Evolutionary conservation across 2,888 invertebrate genomes (phyloP), one percentile per base, ranked within the genome.

Genomic region (Rotaria sp.): DNA sequence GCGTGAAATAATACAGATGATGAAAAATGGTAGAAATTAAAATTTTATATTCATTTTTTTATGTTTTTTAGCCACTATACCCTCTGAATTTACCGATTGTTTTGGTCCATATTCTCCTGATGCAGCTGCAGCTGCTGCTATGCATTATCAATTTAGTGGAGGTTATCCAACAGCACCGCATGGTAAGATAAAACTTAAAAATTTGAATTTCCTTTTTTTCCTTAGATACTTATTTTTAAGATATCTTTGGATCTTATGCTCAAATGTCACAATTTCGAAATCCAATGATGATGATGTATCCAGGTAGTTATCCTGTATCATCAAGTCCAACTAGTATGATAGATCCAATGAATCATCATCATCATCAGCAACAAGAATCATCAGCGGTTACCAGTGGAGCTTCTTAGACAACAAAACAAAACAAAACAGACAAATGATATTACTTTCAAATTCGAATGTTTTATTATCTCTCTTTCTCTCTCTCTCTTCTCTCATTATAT

Each of bases 251-350:
- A 80, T 80, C 80, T 11, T 80, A 80, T 13, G 45, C 80, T 45
- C 80, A 80, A 80, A 80, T 80, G 80, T 80, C 80, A 45, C 80
- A 41, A 45, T 80, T 80, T 80, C 80, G 80, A 80, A 80, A 41
- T 80, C 80, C 80, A 11, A 80, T 80, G 80, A 80, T 80, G 80
- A 80, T 80, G 80, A 80, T 67, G 67, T 67, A 67, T 67, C 67
- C 67, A 35, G 67, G 67, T 21, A 21, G 67, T 35, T 67, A 67
- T 67, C 67, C 67, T 67, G 35, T 67, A 67, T 67, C 67, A 67
- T 67, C 67, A 67, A 67, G 67, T 67, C 67, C 67, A 21, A 67
- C 35, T 18, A 67, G 15, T 67, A 67, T 67, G 67, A 67, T 67
- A 38, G 67, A 80, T 45, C 80, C 41, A 45, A 80, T 80, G 80